phyloP scores from a whole-genome alignment of 2,797 vertebrate species.

The Gadopsis marmoratus region DNA sequence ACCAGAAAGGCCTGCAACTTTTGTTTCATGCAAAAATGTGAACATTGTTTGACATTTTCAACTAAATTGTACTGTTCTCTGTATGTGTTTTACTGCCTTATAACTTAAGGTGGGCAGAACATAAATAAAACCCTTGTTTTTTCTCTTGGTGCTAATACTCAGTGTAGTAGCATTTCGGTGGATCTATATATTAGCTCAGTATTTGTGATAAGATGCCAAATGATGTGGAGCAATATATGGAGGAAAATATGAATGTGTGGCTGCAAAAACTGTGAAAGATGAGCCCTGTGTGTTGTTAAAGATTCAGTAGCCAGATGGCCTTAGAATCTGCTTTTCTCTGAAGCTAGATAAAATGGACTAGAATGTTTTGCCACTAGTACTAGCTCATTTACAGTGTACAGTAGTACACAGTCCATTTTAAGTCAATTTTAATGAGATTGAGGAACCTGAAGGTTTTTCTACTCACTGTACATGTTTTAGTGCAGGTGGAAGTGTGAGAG shows the following conservation, averaged over 20 bases:
- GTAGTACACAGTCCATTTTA: not conserved
- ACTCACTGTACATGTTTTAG: not conserved
- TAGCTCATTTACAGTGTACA: slow-evolving; percentile 32
- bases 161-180: not conserved
- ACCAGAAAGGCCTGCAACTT: slow-evolving; percentile 40
- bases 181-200: slow-evolving; percentile 12
- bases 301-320: slow-evolving; percentile 82
- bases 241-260: slow-evolving; percentile 37
- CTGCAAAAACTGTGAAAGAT: slow-evolving; percentile 48
- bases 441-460: not conserved
- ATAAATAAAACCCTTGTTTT: slow-evolving; percentile 4
- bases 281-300: slow-evolving; percentile 74
- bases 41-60: slow-evolving; percentile 19
- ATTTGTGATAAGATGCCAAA: slow-evolving; percentile 35
- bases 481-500: not conserved
- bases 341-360: slow-evolving; percentile 67
- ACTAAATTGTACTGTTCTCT: too few relatives aligned
- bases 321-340: slow-evolving; percentile 71
- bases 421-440: slow-evolving; percentile 5
- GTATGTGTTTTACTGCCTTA: too few relatives aligned
- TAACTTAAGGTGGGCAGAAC: too few relatives aligned
- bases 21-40: not conserved
- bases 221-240: slow-evolving; percentile 30
- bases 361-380: slow-evolving; percentile 39
- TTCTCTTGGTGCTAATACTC: slow-evolving; percentile 14